Base-by-base conservation (phyloP, 2,888 invertebrate species). In the Holacanthella duospinosa region DNA sequence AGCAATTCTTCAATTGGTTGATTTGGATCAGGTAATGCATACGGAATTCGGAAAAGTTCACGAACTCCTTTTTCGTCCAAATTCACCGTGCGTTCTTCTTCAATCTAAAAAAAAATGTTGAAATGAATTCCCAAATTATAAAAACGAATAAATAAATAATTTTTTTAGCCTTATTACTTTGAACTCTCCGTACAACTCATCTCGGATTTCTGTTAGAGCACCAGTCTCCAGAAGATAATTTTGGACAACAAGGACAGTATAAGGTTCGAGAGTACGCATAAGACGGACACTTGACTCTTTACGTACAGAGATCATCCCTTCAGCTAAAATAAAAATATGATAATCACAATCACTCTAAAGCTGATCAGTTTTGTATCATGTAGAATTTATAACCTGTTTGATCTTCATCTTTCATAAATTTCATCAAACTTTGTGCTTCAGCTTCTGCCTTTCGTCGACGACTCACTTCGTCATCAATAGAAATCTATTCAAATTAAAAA, bases 191-290 rank as follows among this genome's bases (percentile, higher is more conserved):
- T 64, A 12, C 21, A 72, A 59, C 26, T 65, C 55, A 61, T 72
- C 72, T 24, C 69, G 67, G 44, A 72, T 70, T 63, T 71, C 71
- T 9, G 72, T 72, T 0, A 72, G 69, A 24, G 68, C 72, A 27
- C 72, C 72, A n/a, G 72, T 72, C 57, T 72, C 70, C 29, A 72
- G 56, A n/a, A 72, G 62, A 29, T 68, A 72, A 28, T 62, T 61
- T 29, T 72, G 72, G 48, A 72, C 65, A 1, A 66, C 69, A 25
- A 72, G 62, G 2, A 70, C 65, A 3, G 70, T 67, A 54, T 64
- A 71, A 0, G 61, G 60, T 55, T 68, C 64, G 62, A 69, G 59
- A 1, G 66, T 61, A 24, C 59, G 55, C 63, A 66, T 66, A 3
- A 72, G 64, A 55, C 66, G 65, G 24, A 64, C 54, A 28, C 69